Conservation (phyloP, 2,888 invertebrate genomes). For the Lobophora halterata region DNA sequence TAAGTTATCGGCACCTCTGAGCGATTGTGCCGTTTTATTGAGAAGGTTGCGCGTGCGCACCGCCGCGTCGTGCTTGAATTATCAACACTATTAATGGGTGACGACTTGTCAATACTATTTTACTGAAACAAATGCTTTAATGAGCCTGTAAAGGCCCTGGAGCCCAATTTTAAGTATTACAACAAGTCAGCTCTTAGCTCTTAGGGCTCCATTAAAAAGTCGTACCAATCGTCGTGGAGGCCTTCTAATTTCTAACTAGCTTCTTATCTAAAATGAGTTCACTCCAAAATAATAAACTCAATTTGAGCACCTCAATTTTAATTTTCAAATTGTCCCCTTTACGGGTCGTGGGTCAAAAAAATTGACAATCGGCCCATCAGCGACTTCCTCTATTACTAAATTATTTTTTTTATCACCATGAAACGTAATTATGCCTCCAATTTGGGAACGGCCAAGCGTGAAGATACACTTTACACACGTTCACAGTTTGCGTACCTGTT, state of each 20-base stretch:
- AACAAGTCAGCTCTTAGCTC: too few relatives aligned
- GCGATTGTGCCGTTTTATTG: slow-evolving; percentile 49
- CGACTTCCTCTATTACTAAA: slow-evolving; percentile 56
- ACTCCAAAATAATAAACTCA: slow-evolving; percentile 15
- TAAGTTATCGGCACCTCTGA: slow-evolving; percentile 66
- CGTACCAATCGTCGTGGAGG: too few relatives aligned
- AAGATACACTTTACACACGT: slow-evolving; percentile 33
- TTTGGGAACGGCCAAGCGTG: slow-evolving; percentile 59
- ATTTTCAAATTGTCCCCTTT: slow-evolving; percentile 31
- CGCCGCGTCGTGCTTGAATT: too few relatives aligned
- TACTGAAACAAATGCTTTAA: too few relatives aligned
- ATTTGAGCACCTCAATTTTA: slow-evolving; percentile 23
- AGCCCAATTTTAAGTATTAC: too few relatives aligned
- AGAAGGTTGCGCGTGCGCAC: slow-evolving; percentile 34
- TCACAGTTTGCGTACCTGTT: slow-evolving; percentile 17
- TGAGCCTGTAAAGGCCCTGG: too few relatives aligned
- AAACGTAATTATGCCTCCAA: slow-evolving; percentile 61
- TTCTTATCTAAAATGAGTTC: too few relatives aligned
- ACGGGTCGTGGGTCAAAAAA: slow-evolving; percentile 33
- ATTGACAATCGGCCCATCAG: slow-evolving; percentile 39
- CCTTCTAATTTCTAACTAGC: too few relatives aligned
- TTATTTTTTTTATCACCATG: slow-evolving; percentile 54
- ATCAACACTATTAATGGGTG: slow-evolving; percentile 19
- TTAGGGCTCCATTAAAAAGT: too few relatives aligned
- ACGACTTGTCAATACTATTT: too few relatives aligned